Evolutionary conservation across 2,797 vertebrate species (phyloP).

Genomic region (Acropternis orthonyx): DNA sequence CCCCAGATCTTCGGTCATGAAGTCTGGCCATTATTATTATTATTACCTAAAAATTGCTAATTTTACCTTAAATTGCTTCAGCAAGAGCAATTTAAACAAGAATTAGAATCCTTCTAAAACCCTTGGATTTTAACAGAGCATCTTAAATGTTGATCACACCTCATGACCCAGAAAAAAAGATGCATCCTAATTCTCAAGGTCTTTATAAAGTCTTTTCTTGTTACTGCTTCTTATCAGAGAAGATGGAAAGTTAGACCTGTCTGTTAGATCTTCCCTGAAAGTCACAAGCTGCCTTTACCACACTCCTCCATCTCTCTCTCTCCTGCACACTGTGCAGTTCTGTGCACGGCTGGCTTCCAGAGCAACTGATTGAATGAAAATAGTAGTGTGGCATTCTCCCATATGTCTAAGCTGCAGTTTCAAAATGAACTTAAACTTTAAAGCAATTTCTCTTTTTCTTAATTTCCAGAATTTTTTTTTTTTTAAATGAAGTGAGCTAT

Average conservation of each 20-base stretch:
- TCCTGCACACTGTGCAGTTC: neutral
- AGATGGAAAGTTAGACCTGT: neutral
- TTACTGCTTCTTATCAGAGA: neutral
- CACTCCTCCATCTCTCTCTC: neutral
- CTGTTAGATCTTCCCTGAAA: neutral
- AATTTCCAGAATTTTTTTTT: rapidly evolving
- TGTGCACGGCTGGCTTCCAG: neutral
- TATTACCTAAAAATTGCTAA: neutral
- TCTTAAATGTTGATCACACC: neutral
- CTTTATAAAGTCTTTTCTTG: neutral
- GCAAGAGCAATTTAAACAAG: neutral
- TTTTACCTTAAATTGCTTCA: neutral
- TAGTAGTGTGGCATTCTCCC: neutral
- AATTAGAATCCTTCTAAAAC: neutral
- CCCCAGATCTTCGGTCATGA: too few relatives aligned
- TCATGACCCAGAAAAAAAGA: neutral
- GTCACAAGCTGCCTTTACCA: neutral
- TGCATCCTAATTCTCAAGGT: neutral
- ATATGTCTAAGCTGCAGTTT: neutral
- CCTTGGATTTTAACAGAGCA: neutral
- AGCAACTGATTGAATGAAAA: neutral
- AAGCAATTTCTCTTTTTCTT: neutral
- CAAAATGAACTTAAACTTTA: neutral
- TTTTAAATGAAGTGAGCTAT: neutral
- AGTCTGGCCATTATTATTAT: too few relatives aligned